Conservation (phyloP, 1,140 invertebrate species). For the Neuroterus valhalla region DNA sequence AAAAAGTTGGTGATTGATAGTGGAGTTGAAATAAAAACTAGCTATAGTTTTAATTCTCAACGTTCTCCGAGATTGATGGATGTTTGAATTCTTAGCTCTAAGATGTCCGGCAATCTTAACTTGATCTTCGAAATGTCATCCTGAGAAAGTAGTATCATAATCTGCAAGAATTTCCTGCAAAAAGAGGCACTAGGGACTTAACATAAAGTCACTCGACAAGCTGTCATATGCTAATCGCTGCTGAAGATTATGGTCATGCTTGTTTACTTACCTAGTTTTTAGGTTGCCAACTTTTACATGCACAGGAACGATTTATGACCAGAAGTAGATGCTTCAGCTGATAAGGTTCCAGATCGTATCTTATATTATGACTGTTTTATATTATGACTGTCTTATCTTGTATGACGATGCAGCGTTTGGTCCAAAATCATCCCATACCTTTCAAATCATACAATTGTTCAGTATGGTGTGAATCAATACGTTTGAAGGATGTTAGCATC, state of each 20-base stretch:
- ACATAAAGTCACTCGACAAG: conserved; percentile 1
- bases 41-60: not conserved
- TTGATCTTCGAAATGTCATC: conserved; percentile 22
- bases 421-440: not conserved
- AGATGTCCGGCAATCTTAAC: not conserved
- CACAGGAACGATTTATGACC: not conserved
- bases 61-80: conserved; percentile 19
- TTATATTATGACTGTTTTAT: no score
- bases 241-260: conserved; percentile 5
- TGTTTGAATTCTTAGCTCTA: conserved; percentile 15
- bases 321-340: not conserved
- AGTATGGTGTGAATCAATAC: not conserved
- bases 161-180: not conserved
- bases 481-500: not conserved
- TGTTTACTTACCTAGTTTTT: conserved; percentile 45
- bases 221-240: conserved; percentile 14
- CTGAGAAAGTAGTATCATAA: not conserved
- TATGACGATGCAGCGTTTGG: not conserved
- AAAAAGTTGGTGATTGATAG: conserved; percentile 15
- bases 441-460: no score
- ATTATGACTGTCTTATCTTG: no score
- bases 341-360: not conserved
- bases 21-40: not conserved
- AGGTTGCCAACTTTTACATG: conserved; percentile 37
- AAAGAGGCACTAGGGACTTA: not conserved